A percentile compares a stretch with the other conserved stretches of the same genome.
phyloP scores from a whole-genome alignment of 2,797 vertebrate genomes.

The Malacoctenus gilli region DNA sequence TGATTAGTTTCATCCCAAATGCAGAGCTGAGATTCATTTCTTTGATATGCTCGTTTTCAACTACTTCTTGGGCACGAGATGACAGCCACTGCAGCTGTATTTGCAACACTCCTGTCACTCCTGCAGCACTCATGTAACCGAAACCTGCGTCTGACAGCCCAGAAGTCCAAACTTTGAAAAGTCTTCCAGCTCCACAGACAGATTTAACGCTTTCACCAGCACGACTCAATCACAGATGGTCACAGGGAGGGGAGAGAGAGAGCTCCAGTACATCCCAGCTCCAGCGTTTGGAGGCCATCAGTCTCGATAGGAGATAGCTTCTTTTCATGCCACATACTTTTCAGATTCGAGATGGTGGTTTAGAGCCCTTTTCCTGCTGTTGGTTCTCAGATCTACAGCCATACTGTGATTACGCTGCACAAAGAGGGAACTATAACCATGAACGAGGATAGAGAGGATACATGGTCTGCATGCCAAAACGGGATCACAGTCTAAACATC shows the following conservation, averaged over 20 bases:
- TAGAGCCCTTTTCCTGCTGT: slow-evolving; percentile 55
- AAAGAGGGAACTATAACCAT: slow-evolving; percentile 40
- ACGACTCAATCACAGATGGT: slow-evolving; percentile 24
- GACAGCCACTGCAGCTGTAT: slow-evolving; percentile 10
- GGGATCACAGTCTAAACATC: slow-evolving; percentile 45
- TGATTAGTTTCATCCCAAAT: too few relatives aligned
- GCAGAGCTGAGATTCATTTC: too few relatives aligned
- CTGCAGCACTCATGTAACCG: slow-evolving; percentile 17
- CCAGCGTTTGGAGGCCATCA: slow-evolving; percentile 12
- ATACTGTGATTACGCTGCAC: slow-evolving; percentile 29
- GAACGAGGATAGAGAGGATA: slow-evolving; percentile 24
- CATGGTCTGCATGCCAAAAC: slow-evolving; percentile 33
- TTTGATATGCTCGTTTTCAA: background rate
- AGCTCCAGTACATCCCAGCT: slow-evolving; percentile 15
- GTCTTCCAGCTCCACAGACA: slow-evolving; percentile 11
- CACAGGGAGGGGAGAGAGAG: too few relatives aligned
- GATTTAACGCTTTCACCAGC: slow-evolving; percentile 17
- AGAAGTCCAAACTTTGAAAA: slow-evolving; percentile 14
- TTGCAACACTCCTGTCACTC: slow-evolving; percentile 12
- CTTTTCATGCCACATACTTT: slow-evolving; percentile 34
- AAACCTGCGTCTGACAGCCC: slow-evolving; percentile 25
- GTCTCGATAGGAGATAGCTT: slow-evolving; percentile 32
- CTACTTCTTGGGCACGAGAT: background rate
- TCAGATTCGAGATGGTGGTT: slow-evolving; percentile 44
- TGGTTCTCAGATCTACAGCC: slow-evolving; percentile 35